Conservation (phyloP, 2,888 invertebrate species). For the Oligia fasciuncula region DNA sequence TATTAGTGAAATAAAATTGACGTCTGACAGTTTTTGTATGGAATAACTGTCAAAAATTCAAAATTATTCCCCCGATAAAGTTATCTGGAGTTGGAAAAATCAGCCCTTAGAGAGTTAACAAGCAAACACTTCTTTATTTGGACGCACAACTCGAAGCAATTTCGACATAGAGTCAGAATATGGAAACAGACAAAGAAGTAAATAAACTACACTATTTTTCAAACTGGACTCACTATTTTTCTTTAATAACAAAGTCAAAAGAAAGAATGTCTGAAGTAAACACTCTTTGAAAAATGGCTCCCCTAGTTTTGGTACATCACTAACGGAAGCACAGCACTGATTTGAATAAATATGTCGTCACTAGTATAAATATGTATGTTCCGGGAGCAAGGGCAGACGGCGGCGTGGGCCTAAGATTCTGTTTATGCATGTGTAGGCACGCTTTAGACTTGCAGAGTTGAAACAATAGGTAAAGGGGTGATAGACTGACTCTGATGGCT, state of each 20-base stretch:
- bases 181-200: neutral
- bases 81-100: too few species aligned
- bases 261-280: constrained; percentile 22
- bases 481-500: constrained; percentile 22
- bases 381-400: constrained; percentile 42
- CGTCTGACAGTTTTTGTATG: too few species aligned
- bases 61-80: too few species aligned
- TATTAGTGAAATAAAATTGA: too few species aligned
- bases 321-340: constrained; percentile 27
- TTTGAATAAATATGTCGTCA: constrained; percentile 52
- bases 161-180: neutral
- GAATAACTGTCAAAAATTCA: too few species aligned
- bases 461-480: constrained; percentile 11
- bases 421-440: constrained; percentile 59
- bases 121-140: neutral
- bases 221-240: constrained; percentile 11
- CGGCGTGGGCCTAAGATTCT: constrained; percentile 36
- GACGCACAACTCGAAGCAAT: neutral
- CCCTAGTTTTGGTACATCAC: constrained; percentile 20
- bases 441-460: constrained; percentile 49
- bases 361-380: constrained; percentile 55
- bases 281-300: constrained; percentile 24
- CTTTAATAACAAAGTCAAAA: constrained; percentile 1
- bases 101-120: neutral
- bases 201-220: constrained; percentile 7